A percentile compares a stretch with the other conserved stretches of the same genome.
phyloP scores from a whole-genome alignment of 2,888 invertebrate genomes.

The Caenorhabditis doughertyi region DNA sequence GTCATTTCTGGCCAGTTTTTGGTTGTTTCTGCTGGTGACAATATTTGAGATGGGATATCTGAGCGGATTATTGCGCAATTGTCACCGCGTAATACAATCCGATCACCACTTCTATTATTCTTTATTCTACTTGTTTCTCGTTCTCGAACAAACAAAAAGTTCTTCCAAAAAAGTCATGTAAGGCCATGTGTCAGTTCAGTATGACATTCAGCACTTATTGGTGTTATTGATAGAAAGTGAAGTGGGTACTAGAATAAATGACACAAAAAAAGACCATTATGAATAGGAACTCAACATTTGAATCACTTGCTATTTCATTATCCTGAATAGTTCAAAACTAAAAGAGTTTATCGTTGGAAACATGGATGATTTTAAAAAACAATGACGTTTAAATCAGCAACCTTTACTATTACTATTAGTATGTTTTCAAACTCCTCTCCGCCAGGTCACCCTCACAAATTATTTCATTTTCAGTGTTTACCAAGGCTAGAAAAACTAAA shows the following conservation, averaged over 20 bases:
- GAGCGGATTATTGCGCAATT: slow-evolving; percentile 59
- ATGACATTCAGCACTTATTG: not conserved
- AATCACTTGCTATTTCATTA: too few relatives aligned
- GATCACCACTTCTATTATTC: slow-evolving; percentile 25
- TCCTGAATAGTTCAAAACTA: too few relatives aligned
- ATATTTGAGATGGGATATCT: slow-evolving; percentile 50
- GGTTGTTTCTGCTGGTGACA: slow-evolving; percentile 14
- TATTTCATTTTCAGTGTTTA: too few relatives aligned
- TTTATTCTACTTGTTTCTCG: slow-evolving; percentile 4
- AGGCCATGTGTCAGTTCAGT: slow-evolving; percentile 20
- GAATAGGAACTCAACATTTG: not conserved
- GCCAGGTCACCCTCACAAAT: too few relatives aligned
- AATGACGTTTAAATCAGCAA: too few relatives aligned
- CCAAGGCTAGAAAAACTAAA: too few relatives aligned
- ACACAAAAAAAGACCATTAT: not conserved
- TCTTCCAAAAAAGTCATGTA: slow-evolving; percentile 15
- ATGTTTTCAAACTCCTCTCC: not conserved
- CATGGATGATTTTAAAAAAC: too few relatives aligned
- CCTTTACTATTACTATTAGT: too few relatives aligned
- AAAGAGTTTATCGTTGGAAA: too few relatives aligned
- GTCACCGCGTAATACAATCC: slow-evolving; percentile 36
- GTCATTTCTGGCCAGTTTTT: too few relatives aligned
- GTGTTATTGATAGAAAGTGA: slow-evolving; percentile 19
- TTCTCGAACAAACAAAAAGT: slow-evolving; percentile 9
- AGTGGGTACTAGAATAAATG: slow-evolving; percentile 38